These are phyloP conservation scores for Melanocharis versteri DNA, from an alignment of 2,113 vertebrate genomes.

Conservation along the genomic window DNA sequence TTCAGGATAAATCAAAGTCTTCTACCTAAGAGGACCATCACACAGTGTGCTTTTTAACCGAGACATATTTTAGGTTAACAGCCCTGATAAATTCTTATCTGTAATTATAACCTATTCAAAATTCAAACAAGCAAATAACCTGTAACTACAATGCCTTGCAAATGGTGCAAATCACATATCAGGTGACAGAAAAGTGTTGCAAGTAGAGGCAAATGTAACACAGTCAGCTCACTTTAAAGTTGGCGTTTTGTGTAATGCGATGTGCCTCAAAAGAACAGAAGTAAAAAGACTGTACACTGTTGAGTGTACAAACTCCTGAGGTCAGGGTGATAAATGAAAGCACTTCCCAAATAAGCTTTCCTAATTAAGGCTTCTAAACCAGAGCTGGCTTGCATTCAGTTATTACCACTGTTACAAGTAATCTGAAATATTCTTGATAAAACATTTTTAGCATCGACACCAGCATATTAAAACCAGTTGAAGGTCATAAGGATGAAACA, in stretches of 20 bases:
- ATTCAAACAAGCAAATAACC: not conserved
- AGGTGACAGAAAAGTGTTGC: not conserved
- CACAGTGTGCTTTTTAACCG: not conserved
- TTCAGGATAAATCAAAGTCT: not conserved
- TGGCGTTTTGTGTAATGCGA: not conserved
- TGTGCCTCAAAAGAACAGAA: not conserved
- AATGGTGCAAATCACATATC: not conserved
- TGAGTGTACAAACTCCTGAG: not conserved
- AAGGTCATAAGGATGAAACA: conserved; percentile 56
- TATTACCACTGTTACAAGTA: conserved; percentile 56
- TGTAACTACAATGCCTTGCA: not conserved
- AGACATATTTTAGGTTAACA: not conserved
- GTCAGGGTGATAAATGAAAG: conserved; percentile 53
- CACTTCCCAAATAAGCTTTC: conserved; percentile 67
- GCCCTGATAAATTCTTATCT: not conserved
- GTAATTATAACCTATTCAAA: not conserved
- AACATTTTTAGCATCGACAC: conserved; percentile 51
- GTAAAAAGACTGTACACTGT: not conserved
- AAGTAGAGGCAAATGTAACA: not conserved
- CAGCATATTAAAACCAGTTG: conserved; percentile 2
- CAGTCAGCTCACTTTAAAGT: not conserved
- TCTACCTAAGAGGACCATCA: not conserved
- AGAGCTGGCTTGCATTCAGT: conserved; percentile 51
- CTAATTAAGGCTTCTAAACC: conserved; percentile 58
- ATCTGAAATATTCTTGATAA: conserved; percentile 70